phyloP scores from a whole-genome alignment of 2,888 invertebrate species.

The Ditylenchus weischeri region DNA sequence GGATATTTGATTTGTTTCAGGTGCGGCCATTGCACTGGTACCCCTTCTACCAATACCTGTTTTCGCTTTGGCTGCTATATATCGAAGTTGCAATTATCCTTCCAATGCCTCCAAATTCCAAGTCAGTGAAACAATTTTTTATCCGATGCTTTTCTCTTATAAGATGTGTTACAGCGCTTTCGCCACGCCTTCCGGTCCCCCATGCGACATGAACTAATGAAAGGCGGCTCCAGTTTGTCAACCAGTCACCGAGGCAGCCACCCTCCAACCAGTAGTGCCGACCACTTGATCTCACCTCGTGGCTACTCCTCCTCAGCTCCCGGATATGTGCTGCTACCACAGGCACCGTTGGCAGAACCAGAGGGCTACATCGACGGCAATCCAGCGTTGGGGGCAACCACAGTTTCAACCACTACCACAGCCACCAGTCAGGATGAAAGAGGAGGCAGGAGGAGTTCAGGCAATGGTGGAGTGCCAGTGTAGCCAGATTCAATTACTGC shows the following conservation, averaged over 20 bases:
- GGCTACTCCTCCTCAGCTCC: constrained; percentile 52
- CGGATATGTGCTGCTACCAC: constrained; percentile 57
- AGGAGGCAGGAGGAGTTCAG: neutral
- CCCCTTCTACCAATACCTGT: constrained; percentile 57
- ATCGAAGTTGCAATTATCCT: constrained; percentile 31
- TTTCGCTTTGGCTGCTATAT: constrained; percentile 47
- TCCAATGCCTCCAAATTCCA: constrained; percentile 20
- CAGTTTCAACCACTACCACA: neutral
- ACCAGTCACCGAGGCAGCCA: constrained; percentile 16
- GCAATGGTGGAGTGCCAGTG: constrained; percentile 2
- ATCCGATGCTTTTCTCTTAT: constrained; percentile 1
- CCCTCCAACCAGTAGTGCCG: constrained; percentile 11
- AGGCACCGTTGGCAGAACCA: constrained; percentile 21
- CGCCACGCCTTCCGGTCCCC: constrained; percentile 47
- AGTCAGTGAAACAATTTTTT: neutral
- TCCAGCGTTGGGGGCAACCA: neutral
- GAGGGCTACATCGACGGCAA: neutral
- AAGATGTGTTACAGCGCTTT: constrained; percentile 44
- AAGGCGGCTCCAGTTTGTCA: constrained; percentile 26
- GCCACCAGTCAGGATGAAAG: neutral
- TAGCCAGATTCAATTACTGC: constrained; percentile 6
- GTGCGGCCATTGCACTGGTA: constrained; percentile 50
- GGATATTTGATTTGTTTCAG: constrained; percentile 18
- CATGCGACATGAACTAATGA: constrained; percentile 49
- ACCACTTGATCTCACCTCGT: constrained; percentile 35